Evolutionary conservation across 2,113 vertebrate genomes (phyloP).

Genomic region (Dryoscopus gambensis): DNA sequence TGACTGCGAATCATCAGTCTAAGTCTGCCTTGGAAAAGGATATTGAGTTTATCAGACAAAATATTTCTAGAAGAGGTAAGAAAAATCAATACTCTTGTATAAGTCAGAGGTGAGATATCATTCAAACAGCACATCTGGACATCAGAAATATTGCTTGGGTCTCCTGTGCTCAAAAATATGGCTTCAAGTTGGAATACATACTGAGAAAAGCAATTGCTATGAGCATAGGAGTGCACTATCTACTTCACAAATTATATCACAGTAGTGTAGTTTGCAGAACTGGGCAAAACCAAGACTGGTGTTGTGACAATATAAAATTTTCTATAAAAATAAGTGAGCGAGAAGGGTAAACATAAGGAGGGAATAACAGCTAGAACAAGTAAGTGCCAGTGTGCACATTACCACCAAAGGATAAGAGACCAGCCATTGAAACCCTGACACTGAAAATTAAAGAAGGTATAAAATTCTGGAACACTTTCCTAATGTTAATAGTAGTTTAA

Average conservation of each 20-base stretch:
- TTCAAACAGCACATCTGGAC: background rate
- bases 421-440: background rate
- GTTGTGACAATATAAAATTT: background rate
- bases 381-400: background rate
- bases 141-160: background rate
- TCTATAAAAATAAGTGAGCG: background rate
- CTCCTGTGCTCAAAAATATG: background rate
- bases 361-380: background rate
- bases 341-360: background rate
- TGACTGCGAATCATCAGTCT: background rate
- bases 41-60: background rate
- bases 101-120: background rate
- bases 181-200: background rate
- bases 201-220: background rate
- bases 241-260: background rate
- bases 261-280: background rate
- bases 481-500: background rate
- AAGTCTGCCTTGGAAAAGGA: background rate
- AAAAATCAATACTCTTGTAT: background rate
- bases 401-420: background rate
- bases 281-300: background rate
- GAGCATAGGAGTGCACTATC: background rate
- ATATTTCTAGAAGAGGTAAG: background rate
- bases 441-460: background rate
- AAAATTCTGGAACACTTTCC: background rate